Base-by-base conservation (phyloP, 2,888 invertebrate species). In the Anticlea derivata region DNA sequence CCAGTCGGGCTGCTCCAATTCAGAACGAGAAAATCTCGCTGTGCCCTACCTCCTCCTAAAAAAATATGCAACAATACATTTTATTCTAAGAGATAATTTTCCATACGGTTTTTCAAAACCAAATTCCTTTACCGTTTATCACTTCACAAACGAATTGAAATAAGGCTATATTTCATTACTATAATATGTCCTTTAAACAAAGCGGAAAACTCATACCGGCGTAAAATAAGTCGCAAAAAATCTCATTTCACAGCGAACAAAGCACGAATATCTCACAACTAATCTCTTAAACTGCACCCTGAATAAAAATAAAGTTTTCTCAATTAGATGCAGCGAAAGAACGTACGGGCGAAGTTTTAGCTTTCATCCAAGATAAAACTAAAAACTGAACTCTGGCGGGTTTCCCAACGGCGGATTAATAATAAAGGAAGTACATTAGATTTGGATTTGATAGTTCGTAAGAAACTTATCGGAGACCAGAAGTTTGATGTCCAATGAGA, bases 301-400 rank as follows among this genome's bases (percentile, higher is more conserved):
- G 67, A 70, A 73, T 76, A 80, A 83, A 83, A 76, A 65, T 65
- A 66, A 78, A 83, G 75, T 80, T 83, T 81, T 74, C 77, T 73
- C 80, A 80, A 83, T 86, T 81, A 82, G 79, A 80, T 78, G 78
- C 74, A 72, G 66, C 63, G 73, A 76, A 80, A 74, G 80, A 80
- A 80, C 71, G 71, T 75, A 76, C 71, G 65, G 75, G 71, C 63
- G 63, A 86, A 86, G 80, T 86, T 87, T 80, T 60, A 77, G 73
- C 72, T 77, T 78, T 75, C 74, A 80, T 75, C 76, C 70, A 66
- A 80, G 82, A 86, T 86, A 86, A 83, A 79, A 75, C 76, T 68
- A 71, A 71, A 65, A 57, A 55, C 57, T 73, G 83, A 52, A 52
- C 53, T 84, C 84, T 82, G 78, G 76, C 58, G 65, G 74, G 72